Conservation (phyloP, 2,797 vertebrate genomes). For the Geotrypetes seraphini region DNA sequence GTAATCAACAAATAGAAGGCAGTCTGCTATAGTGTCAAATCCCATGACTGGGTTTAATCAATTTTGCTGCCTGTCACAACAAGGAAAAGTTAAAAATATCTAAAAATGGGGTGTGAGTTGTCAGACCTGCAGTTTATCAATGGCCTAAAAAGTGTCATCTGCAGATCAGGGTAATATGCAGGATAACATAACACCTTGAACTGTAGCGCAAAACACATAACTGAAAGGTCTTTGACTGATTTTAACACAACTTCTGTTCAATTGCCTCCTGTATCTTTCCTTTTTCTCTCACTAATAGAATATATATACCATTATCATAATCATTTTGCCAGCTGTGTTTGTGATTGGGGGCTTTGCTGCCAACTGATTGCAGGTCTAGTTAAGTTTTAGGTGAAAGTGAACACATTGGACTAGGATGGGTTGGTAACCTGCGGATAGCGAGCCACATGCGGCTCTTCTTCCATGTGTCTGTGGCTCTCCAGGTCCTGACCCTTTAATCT, state of each 20-base stretch:
- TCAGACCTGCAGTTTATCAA: slow-evolving; percentile 60
- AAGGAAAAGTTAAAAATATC: slow-evolving; percentile 59
- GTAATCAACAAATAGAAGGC: slow-evolving; percentile 96
- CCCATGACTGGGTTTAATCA: slow-evolving; percentile 64
- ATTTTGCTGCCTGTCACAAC: slow-evolving; percentile 75
- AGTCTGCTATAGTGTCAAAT: slow-evolving; percentile 64
- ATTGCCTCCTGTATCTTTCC: background rate
- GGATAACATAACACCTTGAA: slow-evolving; percentile 13
- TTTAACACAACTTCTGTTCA: slow-evolving; percentile 25
- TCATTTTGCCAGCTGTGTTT: no score
- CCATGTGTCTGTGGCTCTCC: no score
- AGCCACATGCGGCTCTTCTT: no score
- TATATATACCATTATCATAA: background rate
- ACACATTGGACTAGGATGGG: no score
- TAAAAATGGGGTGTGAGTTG: slow-evolving; percentile 58
- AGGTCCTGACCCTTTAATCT: no score
- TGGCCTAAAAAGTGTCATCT: slow-evolving; percentile 36
- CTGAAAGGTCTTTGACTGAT: slow-evolving; percentile 16
- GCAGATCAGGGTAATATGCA: slow-evolving; percentile 24
- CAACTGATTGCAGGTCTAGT: no score
- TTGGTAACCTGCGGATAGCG: no score
- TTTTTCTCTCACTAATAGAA: background rate
- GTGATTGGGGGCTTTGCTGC: no score
- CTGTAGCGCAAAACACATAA: slow-evolving; percentile 10
- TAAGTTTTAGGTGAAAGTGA: no score